Base-by-base conservation (phyloP, 37 sponge, comb jelly and placozoan genomes). In the Ianthella basta region DNA sequence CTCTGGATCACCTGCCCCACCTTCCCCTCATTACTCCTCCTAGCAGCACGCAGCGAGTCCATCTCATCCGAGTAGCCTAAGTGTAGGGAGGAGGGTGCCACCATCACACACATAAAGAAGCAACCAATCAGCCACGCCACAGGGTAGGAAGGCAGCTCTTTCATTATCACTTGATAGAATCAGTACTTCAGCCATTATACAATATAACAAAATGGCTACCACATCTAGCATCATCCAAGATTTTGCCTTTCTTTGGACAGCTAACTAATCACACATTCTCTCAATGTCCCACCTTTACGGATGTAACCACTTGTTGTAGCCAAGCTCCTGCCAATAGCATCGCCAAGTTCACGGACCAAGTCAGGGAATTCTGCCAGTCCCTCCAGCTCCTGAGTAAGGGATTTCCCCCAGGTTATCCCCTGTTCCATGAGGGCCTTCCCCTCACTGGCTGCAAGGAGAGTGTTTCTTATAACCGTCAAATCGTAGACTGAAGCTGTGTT, bases 41-140 rank as follows among this genome's bases (percentile, higher is more conserved):
- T 72, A 15, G 55, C 54, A 29, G 72, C 68, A 18, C 90, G 56
- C 34, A 93, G 85, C 4, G 10, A 2, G 35, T 93, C 94, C 60
- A 90, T 73, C 30, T 90, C 72, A 41, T n/a, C 39, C 13, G 91
- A 93, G 56, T 93, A 93, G 4, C 91, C 94, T 92, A 57, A 23
- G 50, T n/a, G n/a, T n/a, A n/a, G n/a, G n/a, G n/a, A n/a, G n/a
- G n/a, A n/a, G n/a, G n/a, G n/a, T n/a, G n/a, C n/a, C n/a, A 16
- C 68, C 68, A 66, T 14, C 68, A 15, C 19, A 66, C 27, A 66
- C 27, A 66, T 66, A 66, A 20, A 57, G 18, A 57, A n/a, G n/a
- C n/a, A n/a, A n/a, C n/a, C n/a, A n/a, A n/a, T n/a, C n/a, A n/a
- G n/a, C n/a, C n/a, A n/a, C n/a, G n/a, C 24, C 14, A 55, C 60